These are phyloP conservation scores for Psylliodes chrysocephalus DNA, from an alignment of 2,888 invertebrate species.

Conservation along the genomic window DNA sequence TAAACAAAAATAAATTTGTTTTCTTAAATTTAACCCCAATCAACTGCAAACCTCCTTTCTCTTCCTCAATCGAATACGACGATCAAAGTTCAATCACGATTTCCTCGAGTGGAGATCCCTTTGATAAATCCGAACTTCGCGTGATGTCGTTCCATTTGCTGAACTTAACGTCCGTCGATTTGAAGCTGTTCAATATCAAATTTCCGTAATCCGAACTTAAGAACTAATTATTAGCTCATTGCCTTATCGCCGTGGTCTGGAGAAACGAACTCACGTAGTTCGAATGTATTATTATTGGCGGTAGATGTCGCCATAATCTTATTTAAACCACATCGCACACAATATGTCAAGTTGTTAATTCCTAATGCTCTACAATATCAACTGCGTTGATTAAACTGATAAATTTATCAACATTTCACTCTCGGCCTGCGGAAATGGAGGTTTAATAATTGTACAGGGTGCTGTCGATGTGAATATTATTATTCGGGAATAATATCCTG, in stretches of 20 bases:
- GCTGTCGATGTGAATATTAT: too few relatives aligned
- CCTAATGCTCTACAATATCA: too few relatives aligned
- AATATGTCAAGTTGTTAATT: neutral
- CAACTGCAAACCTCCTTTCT: too few relatives aligned
- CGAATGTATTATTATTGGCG: conserved; percentile 8
- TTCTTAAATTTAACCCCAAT: too few relatives aligned
- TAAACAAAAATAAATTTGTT: too few relatives aligned
- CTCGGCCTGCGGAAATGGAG: too few relatives aligned
- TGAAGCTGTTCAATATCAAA: conserved; percentile 24
- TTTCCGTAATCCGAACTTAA: conserved; percentile 28
- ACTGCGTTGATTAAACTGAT: too few relatives aligned
- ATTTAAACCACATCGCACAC: neutral
- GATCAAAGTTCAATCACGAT: neutral
- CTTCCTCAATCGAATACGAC: neutral
- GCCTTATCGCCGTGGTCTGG: conserved; percentile 23
- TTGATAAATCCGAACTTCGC: conserved; percentile 6
- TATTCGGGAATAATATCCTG: too few relatives aligned
- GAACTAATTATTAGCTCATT: conserved; percentile 26
- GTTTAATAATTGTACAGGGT: too few relatives aligned
- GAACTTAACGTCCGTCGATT: conserved; percentile 18
- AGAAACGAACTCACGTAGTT: conserved; percentile 9
- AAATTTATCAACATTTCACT: too few relatives aligned
- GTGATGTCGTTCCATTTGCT: conserved; percentile 16
- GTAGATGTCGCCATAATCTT: conserved; percentile 4
- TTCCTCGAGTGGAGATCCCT: neutral